These are phyloP conservation scores for Nesospiza acunhae DNA, from an alignment of 2,113 vertebrate genomes.

Conservation along the genomic window DNA sequence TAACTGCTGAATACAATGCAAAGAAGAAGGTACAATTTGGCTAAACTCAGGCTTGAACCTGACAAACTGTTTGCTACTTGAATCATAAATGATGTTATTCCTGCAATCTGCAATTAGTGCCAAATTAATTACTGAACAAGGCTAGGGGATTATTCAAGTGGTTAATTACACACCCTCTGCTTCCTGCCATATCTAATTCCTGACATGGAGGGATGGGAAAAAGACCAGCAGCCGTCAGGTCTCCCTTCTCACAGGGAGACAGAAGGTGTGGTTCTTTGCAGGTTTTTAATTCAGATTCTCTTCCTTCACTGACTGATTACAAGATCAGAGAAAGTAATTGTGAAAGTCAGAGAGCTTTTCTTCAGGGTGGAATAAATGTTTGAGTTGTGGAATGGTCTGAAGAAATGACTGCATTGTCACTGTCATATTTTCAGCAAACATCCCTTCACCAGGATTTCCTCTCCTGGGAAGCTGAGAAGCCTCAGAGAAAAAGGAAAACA, in stretches of 20 bases:
- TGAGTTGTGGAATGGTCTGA: background rate
- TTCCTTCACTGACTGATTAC: background rate
- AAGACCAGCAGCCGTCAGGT: background rate
- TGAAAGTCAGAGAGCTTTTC: background rate
- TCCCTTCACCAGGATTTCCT: too few species aligned
- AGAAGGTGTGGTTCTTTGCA: background rate
- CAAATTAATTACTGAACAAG: background rate
- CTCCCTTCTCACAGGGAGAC: background rate
- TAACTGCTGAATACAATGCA: background rate
- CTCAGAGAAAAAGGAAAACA: too few species aligned
- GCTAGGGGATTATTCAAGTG: background rate
- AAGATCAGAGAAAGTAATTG: background rate
- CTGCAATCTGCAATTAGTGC: background rate
- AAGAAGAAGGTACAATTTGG: background rate
- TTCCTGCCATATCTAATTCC: background rate
- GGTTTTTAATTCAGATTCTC: background rate
- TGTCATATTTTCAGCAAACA: too few species aligned
- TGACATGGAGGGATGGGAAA: background rate
- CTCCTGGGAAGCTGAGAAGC: too few species aligned
- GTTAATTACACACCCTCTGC: background rate
- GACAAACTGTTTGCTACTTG: background rate
- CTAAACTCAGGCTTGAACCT: background rate
- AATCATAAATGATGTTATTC: background rate
- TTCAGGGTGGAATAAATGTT: background rate
- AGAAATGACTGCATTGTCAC: background rate